Base-by-base conservation (phyloP, 2,888 invertebrate genomes). In the Melikaiella ostensackeni region DNA sequence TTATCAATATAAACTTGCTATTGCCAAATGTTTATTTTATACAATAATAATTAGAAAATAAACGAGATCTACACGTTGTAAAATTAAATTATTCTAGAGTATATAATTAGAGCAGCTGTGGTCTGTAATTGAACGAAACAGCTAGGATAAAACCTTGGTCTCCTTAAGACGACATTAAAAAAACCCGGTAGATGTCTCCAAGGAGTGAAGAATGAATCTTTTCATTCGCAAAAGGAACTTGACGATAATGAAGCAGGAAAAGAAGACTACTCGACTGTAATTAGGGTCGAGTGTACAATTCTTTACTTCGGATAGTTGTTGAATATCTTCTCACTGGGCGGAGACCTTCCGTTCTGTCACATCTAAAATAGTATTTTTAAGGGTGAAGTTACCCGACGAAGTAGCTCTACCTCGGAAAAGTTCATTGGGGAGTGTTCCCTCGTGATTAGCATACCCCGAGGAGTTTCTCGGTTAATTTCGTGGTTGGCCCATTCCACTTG, bases 391-490 rank as follows among this genome's bases (percentile, higher is more conserved):
- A 11, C 38, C 35, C 35, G 13, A 38, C 11, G 38, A 35, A 63
- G 63, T 35, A 63, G 9, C 38, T 35, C 9, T 21, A 50, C 21
- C n/a, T 21, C 4, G 13, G 63, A 38, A 63, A 63, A 63, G 63
- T 63, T 63, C 6, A 55, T 21, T 55, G 55, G 21, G 9, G 55
- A 21, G 55, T 55, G 55, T 55, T 55, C 55, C 9, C 21, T 27
- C 6, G 21, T 35, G 63, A 63, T 38, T 63, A 63, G 35, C 63
- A 63, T 63, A 63, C 63, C 63, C 63, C 19, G 35, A 63, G 63
- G 63, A 63, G 63, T 63, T 63, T 35, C 63, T 38, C 35, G 35
- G 63, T 63, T 63, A 63, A 63, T 63, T 63, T 63, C 13, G 63
- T 35, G 63, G 63, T 63, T 21, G 21, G 63, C 63, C 35, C 63